A percentile compares a stretch with the other conserved stretches of the same genome.
Conservation (phyloP, 2,113 vertebrate species). For the Phyllostomus discolor region DNA sequence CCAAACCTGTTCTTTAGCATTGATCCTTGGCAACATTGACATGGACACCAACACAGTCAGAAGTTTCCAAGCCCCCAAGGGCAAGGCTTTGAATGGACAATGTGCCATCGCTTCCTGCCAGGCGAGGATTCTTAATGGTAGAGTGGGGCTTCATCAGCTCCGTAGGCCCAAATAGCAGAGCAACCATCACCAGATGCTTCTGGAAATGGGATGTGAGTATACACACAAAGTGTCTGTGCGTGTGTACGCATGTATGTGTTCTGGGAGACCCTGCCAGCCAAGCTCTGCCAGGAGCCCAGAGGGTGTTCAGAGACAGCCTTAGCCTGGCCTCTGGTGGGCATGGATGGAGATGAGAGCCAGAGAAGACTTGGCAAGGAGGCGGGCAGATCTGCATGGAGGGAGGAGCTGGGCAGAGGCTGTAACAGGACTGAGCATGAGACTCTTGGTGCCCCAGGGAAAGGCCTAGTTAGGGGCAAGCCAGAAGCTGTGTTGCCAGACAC, state of each 20-base stretch:
- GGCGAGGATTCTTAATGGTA: neutral
- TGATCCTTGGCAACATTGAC: conserved; percentile 51
- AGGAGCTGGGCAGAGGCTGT: neutral
- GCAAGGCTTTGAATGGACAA: conserved; percentile 2
- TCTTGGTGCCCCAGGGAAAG: neutral
- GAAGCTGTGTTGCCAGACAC: neutral
- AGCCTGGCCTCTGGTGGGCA: neutral
- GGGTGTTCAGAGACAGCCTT: neutral
- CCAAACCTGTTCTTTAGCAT: conserved; percentile 61
- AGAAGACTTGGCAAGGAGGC: neutral
- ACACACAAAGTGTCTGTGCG: neutral
- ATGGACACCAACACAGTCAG: conserved; percentile 40
- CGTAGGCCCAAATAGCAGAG: neutral
- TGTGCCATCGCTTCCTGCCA: neutral
- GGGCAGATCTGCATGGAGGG: neutral
- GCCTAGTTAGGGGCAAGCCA: neutral
- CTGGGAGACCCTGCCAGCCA: neutral
- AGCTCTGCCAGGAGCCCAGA: neutral
- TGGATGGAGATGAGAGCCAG: neutral
- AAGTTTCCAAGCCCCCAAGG: conserved; percentile 40
- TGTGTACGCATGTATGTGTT: neutral
- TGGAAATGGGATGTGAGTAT: neutral
- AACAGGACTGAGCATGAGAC: neutral
- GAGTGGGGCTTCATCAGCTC: neutral
- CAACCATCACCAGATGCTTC: neutral